Evolutionary conservation across 2,888 invertebrate genomes (phyloP), one percentile per base, ranked within the genome.

Genomic region (Erebia epiphron): DNA sequence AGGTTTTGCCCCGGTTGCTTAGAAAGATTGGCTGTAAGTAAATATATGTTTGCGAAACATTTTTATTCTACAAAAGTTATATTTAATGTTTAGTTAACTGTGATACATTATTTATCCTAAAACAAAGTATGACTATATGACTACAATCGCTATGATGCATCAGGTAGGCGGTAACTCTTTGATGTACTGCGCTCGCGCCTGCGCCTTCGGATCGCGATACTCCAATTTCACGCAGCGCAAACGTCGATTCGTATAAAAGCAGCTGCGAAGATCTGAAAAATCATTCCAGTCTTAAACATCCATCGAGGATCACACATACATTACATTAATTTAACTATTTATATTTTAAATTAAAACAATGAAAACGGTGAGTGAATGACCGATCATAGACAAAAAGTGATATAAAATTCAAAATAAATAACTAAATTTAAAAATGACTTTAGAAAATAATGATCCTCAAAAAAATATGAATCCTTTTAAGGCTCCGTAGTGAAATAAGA

Each of bases 221-320:
- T 92, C 92, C 81, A 91, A 89, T 91, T 92, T 90, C 87, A 88
- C 83, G 89, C 85, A 81, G 82, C 83, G 83, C 83, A 82, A 79
- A 77, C 86, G 79, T 81, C 76, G 77, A 79, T 70, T 79, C 79
- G 86, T 93, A 93, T 93, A 93, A 86, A 93, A 92, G 90, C 87
- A 74, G 80, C 82, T 67, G 83, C 83, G 78, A 81, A 83, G 80
- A 86, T 87, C 90, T 92, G 88, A 91, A 91, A 92, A 91, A 91
- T 91, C 92, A 93, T 92, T 92, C 92, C 89, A 81, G 82, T 84
- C 79, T 80, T 85, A 88, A 83, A 88, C 91, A 87, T 88, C 88
- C 82, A 85, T 75, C 85, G 90, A 85, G 84, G 85, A 91, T 84
- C 80, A 74, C 71, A 57, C 14, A 67, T 49, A 54, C 26, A 26